Conservation (phyloP, 2,797 vertebrate genomes). For the Orestias chungarensis region DNA sequence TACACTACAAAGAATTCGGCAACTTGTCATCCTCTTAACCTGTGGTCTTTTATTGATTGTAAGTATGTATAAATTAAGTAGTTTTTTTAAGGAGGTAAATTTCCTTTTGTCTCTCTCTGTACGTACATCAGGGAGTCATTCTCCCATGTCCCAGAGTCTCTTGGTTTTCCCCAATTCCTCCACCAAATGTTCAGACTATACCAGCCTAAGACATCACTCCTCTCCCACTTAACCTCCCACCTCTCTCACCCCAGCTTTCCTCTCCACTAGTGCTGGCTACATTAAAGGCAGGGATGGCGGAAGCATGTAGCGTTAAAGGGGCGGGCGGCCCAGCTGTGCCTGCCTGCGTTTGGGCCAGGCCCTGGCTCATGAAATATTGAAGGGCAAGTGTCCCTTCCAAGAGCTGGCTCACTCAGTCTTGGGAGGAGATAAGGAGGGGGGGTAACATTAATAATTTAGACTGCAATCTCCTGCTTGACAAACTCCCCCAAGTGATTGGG, state of each 20-base stretch:
- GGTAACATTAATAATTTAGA: constrained; percentile 85
- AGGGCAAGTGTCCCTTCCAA: constrained; percentile 81
- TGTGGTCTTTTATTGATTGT: too few relatives aligned
- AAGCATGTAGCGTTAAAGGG: constrained; percentile 81
- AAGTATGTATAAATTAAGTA: too few relatives aligned
- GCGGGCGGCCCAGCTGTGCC: constrained; percentile 74
- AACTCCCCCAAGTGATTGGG: constrained; percentile 84
- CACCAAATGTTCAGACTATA: constrained; percentile 30
- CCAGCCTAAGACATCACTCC: constrained; percentile 26
- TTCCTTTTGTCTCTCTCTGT: neutral
- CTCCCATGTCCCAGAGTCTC: neutral
- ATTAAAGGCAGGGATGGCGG: constrained; percentile 77
- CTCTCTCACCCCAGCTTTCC: constrained; percentile 8
- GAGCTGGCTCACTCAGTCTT: constrained; percentile 76
- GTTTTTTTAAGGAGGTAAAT: too few relatives aligned
- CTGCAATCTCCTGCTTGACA: constrained; percentile 88
- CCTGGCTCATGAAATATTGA: constrained; percentile 86
- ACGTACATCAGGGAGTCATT: neutral
- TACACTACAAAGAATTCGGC: too few relatives aligned
- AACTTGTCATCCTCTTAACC: too few relatives aligned
- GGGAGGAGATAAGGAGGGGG: constrained; percentile 38
- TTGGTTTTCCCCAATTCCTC: neutral
- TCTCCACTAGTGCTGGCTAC: constrained; percentile 62
- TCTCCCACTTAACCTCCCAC: constrained; percentile 9
- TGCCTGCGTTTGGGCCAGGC: constrained; percentile 76